phyloP scores from a whole-genome alignment of 23 tunicate genomes.

The Styela plicata region DNA sequence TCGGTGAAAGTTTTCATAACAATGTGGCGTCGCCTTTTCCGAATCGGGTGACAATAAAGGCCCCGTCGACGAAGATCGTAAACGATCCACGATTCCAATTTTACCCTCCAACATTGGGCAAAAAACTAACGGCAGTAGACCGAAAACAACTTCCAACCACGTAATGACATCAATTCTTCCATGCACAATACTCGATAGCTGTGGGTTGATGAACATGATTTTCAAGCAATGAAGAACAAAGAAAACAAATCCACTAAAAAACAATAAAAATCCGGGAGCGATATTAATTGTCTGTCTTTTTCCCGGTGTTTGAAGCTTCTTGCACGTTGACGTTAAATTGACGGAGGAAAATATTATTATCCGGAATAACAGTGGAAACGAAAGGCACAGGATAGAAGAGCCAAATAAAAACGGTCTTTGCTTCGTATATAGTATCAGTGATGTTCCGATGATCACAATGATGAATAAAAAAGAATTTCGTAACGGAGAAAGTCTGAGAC shows the following conservation, averaged over 20 bases:
- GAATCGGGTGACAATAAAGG: slow-evolving; percentile 13
- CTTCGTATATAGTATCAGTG: slow-evolving; percentile 3
- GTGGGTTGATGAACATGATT: slow-evolving; percentile 41
- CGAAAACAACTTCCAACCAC: background rate
- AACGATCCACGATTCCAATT: background rate
- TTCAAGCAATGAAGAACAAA: slow-evolving; percentile 2
- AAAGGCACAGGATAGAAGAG: background rate
- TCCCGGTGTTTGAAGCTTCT: background rate
- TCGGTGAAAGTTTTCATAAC: background rate
- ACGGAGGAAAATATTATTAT: background rate
- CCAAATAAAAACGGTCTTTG: background rate
- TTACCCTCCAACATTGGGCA: background rate
- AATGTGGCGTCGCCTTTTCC: background rate
- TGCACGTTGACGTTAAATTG: background rate
- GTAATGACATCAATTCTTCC: slow-evolving; percentile 35
- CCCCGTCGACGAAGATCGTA: background rate
- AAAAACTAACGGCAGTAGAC: slow-evolving; percentile 3
- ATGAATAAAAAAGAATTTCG: background rate
- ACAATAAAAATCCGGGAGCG: background rate
- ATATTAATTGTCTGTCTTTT: background rate
- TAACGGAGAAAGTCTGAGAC: background rate
- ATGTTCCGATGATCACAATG: slow-evolving; percentile 2
- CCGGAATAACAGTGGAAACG: slow-evolving; percentile 21
- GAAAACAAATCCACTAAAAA: background rate
- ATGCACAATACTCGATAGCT: slow-evolving; percentile 10